Conservation (phyloP, 2,113 vertebrate genomes). For the Ondatra zibethicus region DNA sequence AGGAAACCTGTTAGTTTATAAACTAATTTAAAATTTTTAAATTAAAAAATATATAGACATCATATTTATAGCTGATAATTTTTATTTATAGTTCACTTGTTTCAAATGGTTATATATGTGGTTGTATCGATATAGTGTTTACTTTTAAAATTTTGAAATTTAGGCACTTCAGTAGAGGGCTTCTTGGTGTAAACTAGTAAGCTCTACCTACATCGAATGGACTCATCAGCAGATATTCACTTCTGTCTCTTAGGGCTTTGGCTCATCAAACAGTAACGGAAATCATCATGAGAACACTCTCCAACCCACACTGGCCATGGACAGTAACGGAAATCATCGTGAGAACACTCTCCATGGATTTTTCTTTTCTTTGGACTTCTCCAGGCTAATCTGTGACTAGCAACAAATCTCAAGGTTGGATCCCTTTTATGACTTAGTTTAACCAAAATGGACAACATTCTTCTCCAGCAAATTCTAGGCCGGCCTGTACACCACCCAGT, state of each 20-base stretch:
- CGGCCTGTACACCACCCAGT: background rate
- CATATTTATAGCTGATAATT: background rate
- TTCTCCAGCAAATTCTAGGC: background rate
- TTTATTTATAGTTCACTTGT: background rate
- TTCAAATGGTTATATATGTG: conserved; percentile 10
- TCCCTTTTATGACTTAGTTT: background rate
- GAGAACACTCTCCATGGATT: background rate
- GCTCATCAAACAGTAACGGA: background rate
- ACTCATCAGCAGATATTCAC: background rate
- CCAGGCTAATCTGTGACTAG: background rate
- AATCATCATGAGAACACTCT: background rate
- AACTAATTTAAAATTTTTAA: background rate
- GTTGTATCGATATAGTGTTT: conserved; percentile 4
- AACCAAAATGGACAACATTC: background rate
- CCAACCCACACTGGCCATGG: background rate
- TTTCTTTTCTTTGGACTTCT: background rate
- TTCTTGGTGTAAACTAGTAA: background rate
- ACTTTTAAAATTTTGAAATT: conserved; percentile 23
- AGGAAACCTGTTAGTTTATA: background rate
- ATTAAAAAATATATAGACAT: background rate
- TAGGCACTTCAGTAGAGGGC: background rate
- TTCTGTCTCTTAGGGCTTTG: background rate
- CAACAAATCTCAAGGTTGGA: background rate
- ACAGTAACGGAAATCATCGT: background rate
- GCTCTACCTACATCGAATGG: background rate